These are phyloP conservation scores for Dysdera silvatica DNA, from an alignment of 1,140 invertebrate species.

Conservation along the genomic window DNA sequence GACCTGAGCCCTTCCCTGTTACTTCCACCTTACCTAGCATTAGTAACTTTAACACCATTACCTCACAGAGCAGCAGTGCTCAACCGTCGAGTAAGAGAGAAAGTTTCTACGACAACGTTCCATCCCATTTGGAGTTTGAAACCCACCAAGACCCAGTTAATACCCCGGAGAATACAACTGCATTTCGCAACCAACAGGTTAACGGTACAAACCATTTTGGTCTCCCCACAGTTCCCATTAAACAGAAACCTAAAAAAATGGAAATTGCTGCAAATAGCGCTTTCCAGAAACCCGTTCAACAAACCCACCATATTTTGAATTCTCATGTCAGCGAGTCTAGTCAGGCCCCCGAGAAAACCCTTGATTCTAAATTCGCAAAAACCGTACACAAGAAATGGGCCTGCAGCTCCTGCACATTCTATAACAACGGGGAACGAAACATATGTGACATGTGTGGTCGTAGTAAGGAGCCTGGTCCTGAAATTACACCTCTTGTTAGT, in stretches of 20 bases:
- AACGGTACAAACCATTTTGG: no score
- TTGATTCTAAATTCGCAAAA: no score
- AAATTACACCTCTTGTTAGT: slow-evolving; percentile 57
- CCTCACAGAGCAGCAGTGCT: neutral
- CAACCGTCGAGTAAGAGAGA: slow-evolving; percentile 14
- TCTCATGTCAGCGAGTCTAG: no score
- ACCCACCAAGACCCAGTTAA: no score
- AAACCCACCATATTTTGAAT: no score
- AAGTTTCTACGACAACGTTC: slow-evolving; percentile 29
- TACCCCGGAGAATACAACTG: no score
- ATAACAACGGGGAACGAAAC: slow-evolving; percentile 51
- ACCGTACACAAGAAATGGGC: slow-evolving; percentile 57
- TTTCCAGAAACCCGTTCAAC: no score
- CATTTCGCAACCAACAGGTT: no score
- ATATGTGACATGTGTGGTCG: slow-evolving; percentile 74
- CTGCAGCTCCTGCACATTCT: slow-evolving; percentile 61
- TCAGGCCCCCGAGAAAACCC: no score
- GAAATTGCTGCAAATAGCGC: no score
- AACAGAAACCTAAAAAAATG: no score
- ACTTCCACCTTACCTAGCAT: neutral
- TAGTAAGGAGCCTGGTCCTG: slow-evolving; percentile 51
- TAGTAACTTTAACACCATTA: neutral
- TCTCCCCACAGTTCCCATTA: no score
- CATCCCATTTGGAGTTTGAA: slow-evolving; percentile 5
- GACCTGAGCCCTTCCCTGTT: slow-evolving; percentile 15